A percentile compares a stretch with the other conserved stretches of the same genome.
Evolutionary conservation across 2,797 vertebrate genomes (phyloP).

Genomic region (Xiphorhynchus erythropygius): DNA sequence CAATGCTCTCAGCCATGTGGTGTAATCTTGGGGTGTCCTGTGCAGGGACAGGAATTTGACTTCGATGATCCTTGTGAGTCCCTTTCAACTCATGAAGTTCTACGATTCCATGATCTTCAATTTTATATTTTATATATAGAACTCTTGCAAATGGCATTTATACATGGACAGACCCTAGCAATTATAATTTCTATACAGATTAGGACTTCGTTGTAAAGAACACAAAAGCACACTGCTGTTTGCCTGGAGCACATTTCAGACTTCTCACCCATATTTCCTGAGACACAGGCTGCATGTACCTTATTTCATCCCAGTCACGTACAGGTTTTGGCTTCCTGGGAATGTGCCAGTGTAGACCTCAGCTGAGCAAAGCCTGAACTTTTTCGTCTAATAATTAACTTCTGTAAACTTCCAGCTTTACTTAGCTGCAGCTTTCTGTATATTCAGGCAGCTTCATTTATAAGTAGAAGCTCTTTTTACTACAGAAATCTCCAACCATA

Average conservation of each 20-base stretch:
- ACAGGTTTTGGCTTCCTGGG: not conserved
- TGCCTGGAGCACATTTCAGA: not conserved
- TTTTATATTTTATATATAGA: not conserved
- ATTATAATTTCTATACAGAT: not conserved
- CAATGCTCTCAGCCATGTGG: not conserved
- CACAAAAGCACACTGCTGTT: not conserved
- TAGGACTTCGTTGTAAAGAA: not conserved
- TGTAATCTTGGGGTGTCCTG: not conserved
- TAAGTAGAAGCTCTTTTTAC: not conserved
- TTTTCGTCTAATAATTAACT: constrained; percentile 64
- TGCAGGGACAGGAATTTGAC: not conserved
- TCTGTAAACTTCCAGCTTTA: constrained; percentile 23
- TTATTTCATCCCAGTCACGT: not conserved
- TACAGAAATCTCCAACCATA: not conserved
- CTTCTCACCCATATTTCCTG: not conserved
- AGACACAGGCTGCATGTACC: not conserved
- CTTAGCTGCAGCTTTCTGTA: not conserved
- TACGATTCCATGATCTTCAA: not conserved
- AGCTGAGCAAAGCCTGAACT: not conserved
- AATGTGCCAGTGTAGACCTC: not conserved
- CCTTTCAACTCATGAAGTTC: not conserved
- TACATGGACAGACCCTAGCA: not conserved
- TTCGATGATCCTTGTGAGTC: not conserved
- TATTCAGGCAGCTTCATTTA: not conserved
- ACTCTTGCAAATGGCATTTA: not conserved